Conservation (phyloP, 2,888 invertebrate species). For the Drosophila paranaensis region DNA sequence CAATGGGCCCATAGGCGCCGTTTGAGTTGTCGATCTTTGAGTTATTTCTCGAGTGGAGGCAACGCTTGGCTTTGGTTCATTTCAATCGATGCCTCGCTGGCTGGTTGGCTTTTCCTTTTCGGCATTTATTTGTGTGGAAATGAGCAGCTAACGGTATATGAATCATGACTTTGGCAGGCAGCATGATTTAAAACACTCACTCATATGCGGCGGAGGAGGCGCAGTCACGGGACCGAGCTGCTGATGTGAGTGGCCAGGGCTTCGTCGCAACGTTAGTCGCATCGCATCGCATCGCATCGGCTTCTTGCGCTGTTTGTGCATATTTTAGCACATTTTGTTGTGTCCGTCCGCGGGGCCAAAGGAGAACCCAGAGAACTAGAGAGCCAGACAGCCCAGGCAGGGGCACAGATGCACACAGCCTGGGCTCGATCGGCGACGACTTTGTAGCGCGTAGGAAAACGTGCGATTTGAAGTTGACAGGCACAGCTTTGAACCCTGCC, state of each 20-base stretch:
- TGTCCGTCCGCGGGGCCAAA: constrained; percentile 36
- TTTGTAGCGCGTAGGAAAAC: constrained; percentile 79
- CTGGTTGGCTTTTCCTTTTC: constrained; percentile 61
- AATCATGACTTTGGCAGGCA: constrained; percentile 84
- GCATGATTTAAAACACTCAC: constrained; percentile 83
- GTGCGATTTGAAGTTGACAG: constrained; percentile 81
- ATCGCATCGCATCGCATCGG: constrained; percentile 28
- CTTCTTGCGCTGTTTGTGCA: constrained; percentile 75
- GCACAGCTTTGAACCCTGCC: constrained; percentile 71
- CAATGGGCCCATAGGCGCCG: constrained; percentile 47
- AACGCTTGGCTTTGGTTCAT: constrained; percentile 34
- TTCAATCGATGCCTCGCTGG: constrained; percentile 10
- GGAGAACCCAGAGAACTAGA: constrained; percentile 12
- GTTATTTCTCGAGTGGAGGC: constrained; percentile 64
- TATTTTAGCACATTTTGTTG: constrained; percentile 82
- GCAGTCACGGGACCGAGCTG: constrained; percentile 12
- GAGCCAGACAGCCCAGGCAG: constrained; percentile 28
- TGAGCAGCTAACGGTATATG: constrained; percentile 84
- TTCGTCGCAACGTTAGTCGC: constrained; percentile 37
- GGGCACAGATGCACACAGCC: constrained; percentile 31
- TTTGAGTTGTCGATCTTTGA: constrained; percentile 51
- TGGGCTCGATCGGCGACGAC: constrained; percentile 56
- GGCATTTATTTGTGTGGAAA: constrained; percentile 80
- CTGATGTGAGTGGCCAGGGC: constrained; percentile 51
- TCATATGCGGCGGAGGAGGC: constrained; percentile 62